Evolutionary conservation across 1,140 invertebrate genomes (phyloP), one percentile per base, ranked within the genome.

Genomic region (Anthonomus grandis): DNA sequence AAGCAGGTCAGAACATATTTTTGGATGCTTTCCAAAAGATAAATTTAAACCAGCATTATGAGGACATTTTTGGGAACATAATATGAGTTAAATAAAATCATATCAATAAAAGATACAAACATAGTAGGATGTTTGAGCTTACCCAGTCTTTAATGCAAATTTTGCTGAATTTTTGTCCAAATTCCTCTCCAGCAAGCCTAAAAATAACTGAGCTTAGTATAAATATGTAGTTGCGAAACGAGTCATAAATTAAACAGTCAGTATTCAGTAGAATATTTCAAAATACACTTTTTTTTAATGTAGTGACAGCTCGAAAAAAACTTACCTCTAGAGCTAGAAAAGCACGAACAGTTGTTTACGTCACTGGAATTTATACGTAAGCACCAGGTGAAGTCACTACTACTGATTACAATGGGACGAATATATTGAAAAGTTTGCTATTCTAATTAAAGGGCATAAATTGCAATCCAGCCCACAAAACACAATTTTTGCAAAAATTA

Each of bases 1-100:
- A 54, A 47, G 52, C 44, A 27, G 42, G 50, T 57, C 55, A 57
- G 51, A 54, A 63, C 38, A 22, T 19, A 25, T 23, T 57, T 64
- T 59, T 66, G 64, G 64, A 45, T 22, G 13, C 31, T 47, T 24
- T 64, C 64, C 64, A 66, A 57, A 48, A 66, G 64, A 64, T 66
- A 66, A 62, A 57, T 66, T 58, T 66, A 64, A 62, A 56, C 61
- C 44, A 49, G 19, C 36, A 55, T 57, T 57, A 52, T 41, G n/a
- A 58, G 19, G 22, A 36, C 49, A 51, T 52, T 50, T 54, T 50
- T 19, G 19, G 27, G 22, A 36, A 19, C 19, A 50, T 17, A 8
- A n/a, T n/a, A n/a, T n/a, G n/a, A n/a, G n/a, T n/a, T n/a, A n/a
- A n/a, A n/a, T n/a, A n/a, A n/a, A n/a, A n/a, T n/a, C n/a, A n/a